phyloP scores from a whole-genome alignment of 2,888 invertebrate species.

The Flexamia atlantica region DNA sequence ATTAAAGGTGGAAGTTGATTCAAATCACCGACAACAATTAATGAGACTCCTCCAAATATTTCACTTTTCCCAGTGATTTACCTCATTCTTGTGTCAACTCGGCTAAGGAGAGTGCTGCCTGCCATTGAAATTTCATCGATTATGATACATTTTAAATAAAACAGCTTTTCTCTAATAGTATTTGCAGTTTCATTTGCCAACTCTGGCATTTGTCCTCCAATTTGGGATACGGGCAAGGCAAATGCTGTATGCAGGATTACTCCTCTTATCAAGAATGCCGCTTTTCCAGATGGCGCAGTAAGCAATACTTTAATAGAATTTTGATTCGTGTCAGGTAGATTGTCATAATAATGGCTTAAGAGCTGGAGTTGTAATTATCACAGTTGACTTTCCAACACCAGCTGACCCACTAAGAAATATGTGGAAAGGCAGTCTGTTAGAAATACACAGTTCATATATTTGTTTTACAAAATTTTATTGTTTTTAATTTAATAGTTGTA shows the following conservation, averaged over 20 bases:
- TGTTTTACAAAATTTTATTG: conserved; percentile 15
- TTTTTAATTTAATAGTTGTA: conserved; percentile 25
- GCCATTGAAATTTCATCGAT: conserved; percentile 73
- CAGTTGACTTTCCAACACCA: conserved; percentile 32
- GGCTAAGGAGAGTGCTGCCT: conserved; percentile 68
- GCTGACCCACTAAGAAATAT: conserved; percentile 26
- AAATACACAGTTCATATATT: conserved; percentile 21
- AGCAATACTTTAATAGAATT: conserved; percentile 58
- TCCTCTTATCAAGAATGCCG: conserved; percentile 63
- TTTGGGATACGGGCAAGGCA: conserved; percentile 31
- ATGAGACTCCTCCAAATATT: conserved; percentile 72
- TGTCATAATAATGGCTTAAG: conserved; percentile 57
- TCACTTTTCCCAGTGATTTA: conserved; percentile 70
- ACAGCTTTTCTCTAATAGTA: conserved; percentile 67
- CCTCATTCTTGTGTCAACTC: conserved; percentile 70
- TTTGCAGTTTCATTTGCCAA: conserved; percentile 62
- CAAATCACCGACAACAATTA: conserved; percentile 72
- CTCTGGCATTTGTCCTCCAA: conserved; percentile 46
- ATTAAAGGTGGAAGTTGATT: conserved; percentile 72
- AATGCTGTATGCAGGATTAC: conserved; percentile 63
- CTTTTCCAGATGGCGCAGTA: conserved; percentile 61
- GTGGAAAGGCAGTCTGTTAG: neutral
- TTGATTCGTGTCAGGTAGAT: conserved; percentile 12
- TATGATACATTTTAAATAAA: conserved; percentile 69
- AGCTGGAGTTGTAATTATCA: conserved; percentile 16